Conservation (phyloP, 2,888 invertebrate species). For the Drosophila quinaria region DNA sequence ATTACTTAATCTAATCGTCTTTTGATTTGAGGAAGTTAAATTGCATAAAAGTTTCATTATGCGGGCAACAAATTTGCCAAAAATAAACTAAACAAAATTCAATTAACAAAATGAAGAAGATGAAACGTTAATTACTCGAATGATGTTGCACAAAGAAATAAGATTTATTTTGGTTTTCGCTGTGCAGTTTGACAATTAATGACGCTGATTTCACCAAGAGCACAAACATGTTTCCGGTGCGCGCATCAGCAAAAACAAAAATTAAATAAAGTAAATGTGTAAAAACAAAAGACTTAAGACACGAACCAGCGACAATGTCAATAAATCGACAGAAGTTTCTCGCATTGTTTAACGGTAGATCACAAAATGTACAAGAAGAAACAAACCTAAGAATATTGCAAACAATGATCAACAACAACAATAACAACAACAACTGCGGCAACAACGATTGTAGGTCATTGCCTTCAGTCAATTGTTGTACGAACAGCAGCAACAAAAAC, state of each 20-base stretch:
- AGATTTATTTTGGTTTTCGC: constrained; percentile 26
- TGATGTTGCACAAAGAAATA: constrained; percentile 72
- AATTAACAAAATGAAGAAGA: constrained; percentile 30
- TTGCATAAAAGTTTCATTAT: constrained; percentile 54
- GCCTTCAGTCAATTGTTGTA: constrained; percentile 49
- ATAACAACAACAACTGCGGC: constrained; percentile 13
- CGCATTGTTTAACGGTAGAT: constrained; percentile 40
- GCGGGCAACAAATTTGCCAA: constrained; percentile 40
- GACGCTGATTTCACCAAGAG: constrained; percentile 73
- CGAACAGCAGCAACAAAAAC: constrained; percentile 13
- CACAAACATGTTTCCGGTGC: constrained; percentile 56
- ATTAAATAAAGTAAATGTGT: constrained; percentile 16
- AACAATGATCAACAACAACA: constrained; percentile 29
- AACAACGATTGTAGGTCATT: constrained; percentile 62
- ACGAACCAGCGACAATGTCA: constrained; percentile 49
- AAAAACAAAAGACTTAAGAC: constrained; percentile 60
- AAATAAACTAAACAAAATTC: constrained; percentile 38
- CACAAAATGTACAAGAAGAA: constrained; percentile 26
- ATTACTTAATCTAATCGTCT: constrained; percentile 39
- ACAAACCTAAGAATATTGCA: constrained; percentile 41
- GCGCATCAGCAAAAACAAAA: constrained; percentile 29
- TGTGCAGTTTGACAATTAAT: constrained; percentile 70
- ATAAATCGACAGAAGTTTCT: constrained; percentile 36
- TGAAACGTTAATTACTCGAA: constrained; percentile 66
- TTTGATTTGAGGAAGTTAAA: constrained; percentile 64